Base-by-base conservation (phyloP, 2,113 vertebrate genomes). In the Macquaria australasica region DNA sequence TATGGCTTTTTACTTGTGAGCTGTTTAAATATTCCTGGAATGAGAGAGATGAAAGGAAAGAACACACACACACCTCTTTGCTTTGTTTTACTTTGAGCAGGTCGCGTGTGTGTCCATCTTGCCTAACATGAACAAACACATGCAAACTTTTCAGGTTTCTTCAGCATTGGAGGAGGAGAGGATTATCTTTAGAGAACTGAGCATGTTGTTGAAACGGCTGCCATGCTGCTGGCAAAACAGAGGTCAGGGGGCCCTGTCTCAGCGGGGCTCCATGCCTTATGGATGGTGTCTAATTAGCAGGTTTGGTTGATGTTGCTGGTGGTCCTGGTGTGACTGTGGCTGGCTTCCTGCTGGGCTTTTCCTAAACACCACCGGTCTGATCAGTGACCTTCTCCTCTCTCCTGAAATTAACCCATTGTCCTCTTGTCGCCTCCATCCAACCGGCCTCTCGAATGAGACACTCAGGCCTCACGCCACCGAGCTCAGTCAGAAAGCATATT, bases 351-450 rank as follows among this genome's bases (percentile, higher is more conserved):
- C 88, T 91, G 90, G 64, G 88, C 67, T 84, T 86, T 86, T 85
- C 80, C 81, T 82, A 89, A 92, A 93, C 88, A 82, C 23, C 34
- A 75, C 37, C 59, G 68, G 73, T 77, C 59, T 87, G 91, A 91
- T 92, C 91, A 77, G 77, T 87, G 87, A 94, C 91, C 89, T 85
- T 16, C 81, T 70, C 68, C 64, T 75, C 72, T 76, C 64, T 68
- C 31, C 62, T 87, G 48, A 88, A 89, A 90, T 93, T 75, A 90
- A 82, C 78, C 90, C 81, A 91, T 92, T 93, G 89, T 93, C 78
- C 82, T 34, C 70, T 75, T 78, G 82, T 78, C 66, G 31, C 73
- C 82, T 85, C 77, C 1, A 4, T 81, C 72, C 70, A 83, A 15
- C 78, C 50, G 2, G 20, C 77, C 64, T 62, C 79, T 51, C 64